phyloP scores from a whole-genome alignment of 2,888 invertebrate genomes.

The Drosophila meridionalis region DNA sequence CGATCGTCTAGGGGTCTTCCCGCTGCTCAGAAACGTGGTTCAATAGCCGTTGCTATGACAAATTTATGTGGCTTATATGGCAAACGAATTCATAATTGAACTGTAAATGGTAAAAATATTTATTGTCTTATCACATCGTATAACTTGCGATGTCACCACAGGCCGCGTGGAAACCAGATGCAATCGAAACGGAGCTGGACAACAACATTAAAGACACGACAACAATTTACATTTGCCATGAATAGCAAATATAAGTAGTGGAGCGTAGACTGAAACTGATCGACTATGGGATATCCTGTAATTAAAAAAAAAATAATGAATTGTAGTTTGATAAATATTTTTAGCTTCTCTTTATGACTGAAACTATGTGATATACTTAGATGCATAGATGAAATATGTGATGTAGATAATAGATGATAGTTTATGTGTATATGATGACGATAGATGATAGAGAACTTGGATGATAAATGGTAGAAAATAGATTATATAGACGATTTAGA shows the following conservation, averaged over 20 bases:
- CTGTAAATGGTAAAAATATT: constrained; percentile 82
- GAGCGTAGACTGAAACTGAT: not conserved
- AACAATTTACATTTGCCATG: constrained; percentile 57
- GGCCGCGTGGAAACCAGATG: constrained; percentile 51
- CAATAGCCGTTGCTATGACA: constrained; percentile 44
- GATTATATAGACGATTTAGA: not conserved
- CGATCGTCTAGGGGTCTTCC: not conserved
- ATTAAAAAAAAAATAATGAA: not conserved
- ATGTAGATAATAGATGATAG: too few species aligned
- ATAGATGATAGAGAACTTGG: too few species aligned
- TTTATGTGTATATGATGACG: too few species aligned
- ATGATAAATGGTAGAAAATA: too few species aligned
- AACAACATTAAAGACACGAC: constrained; percentile 54
- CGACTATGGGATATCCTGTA: constrained; percentile 3
- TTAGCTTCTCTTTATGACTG: not conserved
- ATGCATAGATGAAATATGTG: too few species aligned
- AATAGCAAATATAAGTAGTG: constrained; percentile 49
- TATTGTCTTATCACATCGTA: constrained; percentile 85
- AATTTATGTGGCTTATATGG: constrained; percentile 68
- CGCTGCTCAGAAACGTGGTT: not conserved
- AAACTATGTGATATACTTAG: not conserved
- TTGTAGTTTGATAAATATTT: not conserved
- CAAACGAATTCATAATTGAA: constrained; percentile 73
- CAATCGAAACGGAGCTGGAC: constrained; percentile 41
- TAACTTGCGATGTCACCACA: constrained; percentile 84